Conservation (phyloP, 2,797 vertebrate species). For the Pogonophryne albipinna region DNA sequence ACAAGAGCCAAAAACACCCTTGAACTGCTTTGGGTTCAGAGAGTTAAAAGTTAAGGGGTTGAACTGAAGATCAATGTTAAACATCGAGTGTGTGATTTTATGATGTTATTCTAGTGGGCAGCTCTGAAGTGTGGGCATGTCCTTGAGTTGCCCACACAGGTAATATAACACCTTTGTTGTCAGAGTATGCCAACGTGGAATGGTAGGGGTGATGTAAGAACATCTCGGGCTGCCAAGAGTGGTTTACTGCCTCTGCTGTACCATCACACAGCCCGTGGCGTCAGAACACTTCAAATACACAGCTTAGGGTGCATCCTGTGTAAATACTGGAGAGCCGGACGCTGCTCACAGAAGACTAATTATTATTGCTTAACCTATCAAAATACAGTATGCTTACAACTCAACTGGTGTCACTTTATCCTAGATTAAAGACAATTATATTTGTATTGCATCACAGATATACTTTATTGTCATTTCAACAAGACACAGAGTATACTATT, state of each 20-base stretch:
- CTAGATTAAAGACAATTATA: too few species aligned
- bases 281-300: constrained; percentile 24
- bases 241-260: background rate
- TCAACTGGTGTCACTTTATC: too few species aligned
- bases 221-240: background rate
- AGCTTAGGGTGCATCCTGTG: constrained; percentile 2
- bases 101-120: background rate
- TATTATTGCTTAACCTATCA: too few species aligned
- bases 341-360: background rate
- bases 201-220: background rate
- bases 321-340: constrained; percentile 16
- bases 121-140: background rate
- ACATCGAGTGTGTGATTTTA: background rate
- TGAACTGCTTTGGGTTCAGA: too few species aligned
- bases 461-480: too few species aligned
- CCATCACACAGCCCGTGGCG: constrained; percentile 8
- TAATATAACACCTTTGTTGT: constrained; percentile 5
- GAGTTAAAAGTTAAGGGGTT: background rate
- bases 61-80: background rate
- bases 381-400: too few species aligned
- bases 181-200: background rate
- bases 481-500: too few species aligned
- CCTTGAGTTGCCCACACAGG: background rate
- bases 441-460: too few species aligned
- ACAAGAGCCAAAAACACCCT: too few species aligned